These are phyloP conservation scores for Trachemys scripta DNA, from an alignment of 2,113 vertebrate genomes.

Conservation along the genomic window DNA sequence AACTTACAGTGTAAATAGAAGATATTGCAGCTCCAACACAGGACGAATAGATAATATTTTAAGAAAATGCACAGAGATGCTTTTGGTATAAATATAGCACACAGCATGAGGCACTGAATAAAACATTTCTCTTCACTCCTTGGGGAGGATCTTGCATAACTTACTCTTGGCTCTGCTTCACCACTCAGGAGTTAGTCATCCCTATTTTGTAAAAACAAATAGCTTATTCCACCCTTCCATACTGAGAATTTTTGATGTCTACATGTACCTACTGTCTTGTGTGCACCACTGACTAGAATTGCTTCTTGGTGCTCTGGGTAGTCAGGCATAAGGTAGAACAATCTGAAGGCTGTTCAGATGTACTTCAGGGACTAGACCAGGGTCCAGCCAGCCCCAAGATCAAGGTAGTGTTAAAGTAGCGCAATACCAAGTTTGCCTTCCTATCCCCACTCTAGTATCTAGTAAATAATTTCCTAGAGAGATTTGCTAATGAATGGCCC, in stretches of 20 bases:
- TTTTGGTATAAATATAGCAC: constrained; percentile 72
- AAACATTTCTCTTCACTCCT: constrained; percentile 74
- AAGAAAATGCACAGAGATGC: constrained; percentile 53
- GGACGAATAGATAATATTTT: constrained; percentile 63
- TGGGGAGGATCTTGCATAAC: constrained; percentile 70
- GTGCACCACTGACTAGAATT: constrained; percentile 60
- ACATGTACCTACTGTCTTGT: constrained; percentile 63
- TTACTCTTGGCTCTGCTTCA: constrained; percentile 74
- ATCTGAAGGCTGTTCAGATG: background rate
- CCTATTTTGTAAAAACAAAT: constrained; percentile 76
- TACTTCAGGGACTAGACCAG: background rate
- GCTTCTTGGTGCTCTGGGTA: constrained; percentile 53
- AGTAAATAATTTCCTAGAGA: background rate
- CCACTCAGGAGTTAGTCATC: constrained; percentile 70
- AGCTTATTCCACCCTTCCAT: constrained; percentile 68
- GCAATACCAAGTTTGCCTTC: background rate
- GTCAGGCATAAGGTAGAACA: background rate
- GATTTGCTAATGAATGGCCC: background rate
- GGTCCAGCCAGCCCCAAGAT: background rate
- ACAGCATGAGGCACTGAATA: constrained; percentile 74
- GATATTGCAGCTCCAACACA: constrained; percentile 13
- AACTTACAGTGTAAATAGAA: background rate
- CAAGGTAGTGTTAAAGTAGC: background rate
- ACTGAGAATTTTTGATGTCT: constrained; percentile 14
- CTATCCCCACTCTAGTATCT: background rate